phyloP scores from a whole-genome alignment of 92 coral and sea anemone species.

The Zoanthus solanderi region DNA sequence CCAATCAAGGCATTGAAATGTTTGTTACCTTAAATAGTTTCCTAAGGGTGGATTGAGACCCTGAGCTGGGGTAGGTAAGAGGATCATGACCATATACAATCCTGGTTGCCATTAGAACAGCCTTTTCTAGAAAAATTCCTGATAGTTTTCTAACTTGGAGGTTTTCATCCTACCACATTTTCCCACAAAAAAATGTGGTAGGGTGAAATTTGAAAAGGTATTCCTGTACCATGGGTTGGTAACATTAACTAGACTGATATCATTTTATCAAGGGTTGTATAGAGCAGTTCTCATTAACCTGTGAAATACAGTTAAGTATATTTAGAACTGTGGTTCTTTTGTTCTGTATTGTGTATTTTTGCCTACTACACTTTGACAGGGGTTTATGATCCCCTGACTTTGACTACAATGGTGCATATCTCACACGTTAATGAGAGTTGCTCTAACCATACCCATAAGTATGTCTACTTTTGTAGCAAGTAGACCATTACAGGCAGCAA shows the following conservation, averaged over 20 bases:
- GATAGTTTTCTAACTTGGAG: conserved; percentile 26
- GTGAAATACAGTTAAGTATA: conserved; percentile 29
- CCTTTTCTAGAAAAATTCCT: conserved; percentile 8
- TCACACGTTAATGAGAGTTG: conserved; percentile 24
- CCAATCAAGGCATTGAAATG: conserved; percentile 15
- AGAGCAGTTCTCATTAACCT: conserved; percentile 41
- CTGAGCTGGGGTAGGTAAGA: conserved; percentile 38
- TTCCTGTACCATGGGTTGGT: conserved; percentile 30
- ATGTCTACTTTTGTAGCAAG: conserved; percentile 36
- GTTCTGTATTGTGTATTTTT: conserved; percentile 32
- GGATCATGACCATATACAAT: conserved; percentile 32
- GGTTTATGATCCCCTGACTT: conserved; percentile 36
- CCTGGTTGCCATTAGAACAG: conserved; percentile 31
- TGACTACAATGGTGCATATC: conserved; percentile 35
- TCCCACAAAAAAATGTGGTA: conserved; percentile 23
- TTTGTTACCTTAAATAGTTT: conserved; percentile 29
- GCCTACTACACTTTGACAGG: conserved; percentile 40
- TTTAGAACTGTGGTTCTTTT: conserved; percentile 37
- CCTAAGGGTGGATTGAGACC: conserved; percentile 35
- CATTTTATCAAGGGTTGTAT: conserved; percentile 32
- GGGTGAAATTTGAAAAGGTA: conserved; percentile 22
- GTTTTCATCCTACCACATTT: conserved; percentile 28
- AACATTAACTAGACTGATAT: conserved; percentile 38
- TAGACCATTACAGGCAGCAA: conserved; percentile 25
- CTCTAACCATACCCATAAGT: conserved; percentile 33